A percentile compares a stretch with the other conserved stretches of the same genome.
Conservation (phyloP, 2,888 invertebrate genomes). For the Copidosoma aretas region DNA sequence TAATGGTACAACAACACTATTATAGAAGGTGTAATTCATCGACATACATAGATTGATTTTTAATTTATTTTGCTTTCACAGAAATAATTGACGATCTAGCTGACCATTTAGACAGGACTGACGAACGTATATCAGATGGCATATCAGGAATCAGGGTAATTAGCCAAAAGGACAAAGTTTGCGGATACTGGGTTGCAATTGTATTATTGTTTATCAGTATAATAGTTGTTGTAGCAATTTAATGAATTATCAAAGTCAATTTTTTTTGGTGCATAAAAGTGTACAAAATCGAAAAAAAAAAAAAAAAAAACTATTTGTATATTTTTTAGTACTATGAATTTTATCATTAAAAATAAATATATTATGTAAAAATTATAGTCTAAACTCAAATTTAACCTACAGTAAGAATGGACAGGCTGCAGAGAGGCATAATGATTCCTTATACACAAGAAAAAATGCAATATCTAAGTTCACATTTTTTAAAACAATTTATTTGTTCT, state of each 20-base stretch:
- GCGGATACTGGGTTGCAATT: constrained; percentile 78
- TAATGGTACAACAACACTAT: constrained; percentile 67
- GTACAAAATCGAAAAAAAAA: no score
- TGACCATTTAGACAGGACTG: constrained; percentile 75
- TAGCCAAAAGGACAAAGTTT: constrained; percentile 74
- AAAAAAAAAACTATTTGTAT: no score
- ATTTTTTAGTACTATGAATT: no score
- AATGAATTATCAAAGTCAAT: constrained; percentile 8
- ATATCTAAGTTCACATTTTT: no score
- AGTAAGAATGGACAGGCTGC: no score
- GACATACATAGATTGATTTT: constrained; percentile 14
- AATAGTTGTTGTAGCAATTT: constrained; percentile 65
- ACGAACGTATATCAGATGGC: constrained; percentile 71
- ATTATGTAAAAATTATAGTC: no score
- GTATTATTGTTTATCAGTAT: constrained; percentile 73
- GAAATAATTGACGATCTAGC: constrained; percentile 80
- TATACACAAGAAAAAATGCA: no score
- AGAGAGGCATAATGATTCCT: no score
- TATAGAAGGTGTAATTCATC: background rate
- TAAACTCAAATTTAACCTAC: no score
- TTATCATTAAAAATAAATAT: no score
- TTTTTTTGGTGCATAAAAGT: no score
- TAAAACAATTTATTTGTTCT: no score
- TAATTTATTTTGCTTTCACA: constrained; percentile 62
- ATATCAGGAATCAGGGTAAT: constrained; percentile 73